Evolutionary conservation across 1,140 invertebrate genomes (phyloP).

Genomic region (Drosophila novamexicana): DNA sequence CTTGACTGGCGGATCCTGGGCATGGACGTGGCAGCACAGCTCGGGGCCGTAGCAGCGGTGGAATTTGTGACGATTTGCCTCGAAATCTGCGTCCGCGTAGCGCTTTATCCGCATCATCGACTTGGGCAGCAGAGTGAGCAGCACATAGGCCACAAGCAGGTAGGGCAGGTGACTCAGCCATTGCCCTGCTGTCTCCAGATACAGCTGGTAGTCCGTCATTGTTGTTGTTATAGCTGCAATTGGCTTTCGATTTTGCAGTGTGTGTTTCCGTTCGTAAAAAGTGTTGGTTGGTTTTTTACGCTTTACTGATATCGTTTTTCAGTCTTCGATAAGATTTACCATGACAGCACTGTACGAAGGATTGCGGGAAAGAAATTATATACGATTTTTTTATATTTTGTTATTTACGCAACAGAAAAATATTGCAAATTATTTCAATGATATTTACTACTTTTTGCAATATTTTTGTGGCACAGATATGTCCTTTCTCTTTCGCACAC

Average conservation of each 20-base stretch:
- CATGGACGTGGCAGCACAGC: constrained; percentile 65
- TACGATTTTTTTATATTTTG: not conserved
- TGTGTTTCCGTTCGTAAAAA: constrained; percentile 28
- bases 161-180: constrained; percentile 62
- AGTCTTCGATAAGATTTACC: constrained; percentile 53
- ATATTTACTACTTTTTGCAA: constrained; percentile 16
- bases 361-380: constrained; percentile 10
- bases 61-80: constrained; percentile 66
- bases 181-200: constrained; percentile 61
- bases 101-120: constrained; percentile 68
- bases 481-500: constrained; percentile 30
- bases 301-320: constrained; percentile 24
- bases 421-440: constrained; percentile 38
- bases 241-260: constrained; percentile 42
- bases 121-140: constrained; percentile 75
- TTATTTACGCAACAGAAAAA: constrained; percentile 14
- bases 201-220: constrained; percentile 54
- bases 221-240: constrained; percentile 35
- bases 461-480: constrained; percentile 8
- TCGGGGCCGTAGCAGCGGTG: constrained; percentile 81
- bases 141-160: constrained; percentile 62
- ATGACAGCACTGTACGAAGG: constrained; percentile 55
- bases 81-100: constrained; percentile 74
- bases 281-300: constrained; percentile 14
- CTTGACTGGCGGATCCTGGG: constrained; percentile 50